Evolutionary conservation across 1,140 invertebrate species (phyloP), one percentile per base, ranked within the genome.

Genomic region (Teleogryllus occipitalis): DNA sequence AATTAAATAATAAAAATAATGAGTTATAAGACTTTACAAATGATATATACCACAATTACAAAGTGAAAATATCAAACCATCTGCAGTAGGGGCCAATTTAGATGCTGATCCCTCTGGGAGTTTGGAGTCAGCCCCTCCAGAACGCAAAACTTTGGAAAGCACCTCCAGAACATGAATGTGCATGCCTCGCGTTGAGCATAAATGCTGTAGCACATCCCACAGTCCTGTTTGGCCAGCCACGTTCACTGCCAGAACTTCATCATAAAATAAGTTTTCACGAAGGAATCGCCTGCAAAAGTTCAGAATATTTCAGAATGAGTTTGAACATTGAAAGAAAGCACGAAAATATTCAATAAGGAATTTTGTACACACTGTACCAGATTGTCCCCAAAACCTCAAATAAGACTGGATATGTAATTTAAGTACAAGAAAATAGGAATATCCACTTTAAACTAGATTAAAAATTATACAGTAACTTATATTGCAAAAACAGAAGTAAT

Each of bases 251-350:
- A 90, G 84, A 48, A 89, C 87, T 85, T 93, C 92, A 84, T 93
- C 91, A 83, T 93, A 93, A 84, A 90, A 90, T 80, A 88, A 89
- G 86, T 92, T 92, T 81, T 90, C 90, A 72, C 89, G 87, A 80
- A 93, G 85, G 85, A 93, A 93, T 78, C 90, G 65, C 21, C 78
- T 79, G 54, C 14, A 74, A 79, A 15, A 8, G 75, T 46, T 8
- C 18, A 47, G 8, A 76, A 7, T 39, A 76, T 72, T 15, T 72
- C 14, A 72, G 14, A n/a, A 72, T 39, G 1, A 2, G 27, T 39
- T 39, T 5, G 54, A 65, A 65, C 10, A 18, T 65, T 65, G 0
- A 65, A 65, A 3, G 7, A 65, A 1, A 65, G 18, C 54, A 65
- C 3, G 18, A 14, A 10, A 65, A 18, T 10, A 3, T 65, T 65